These are phyloP conservation scores for Remorina albescens DNA, from an alignment of 2,797 vertebrate species.

Conservation along the genomic window DNA sequence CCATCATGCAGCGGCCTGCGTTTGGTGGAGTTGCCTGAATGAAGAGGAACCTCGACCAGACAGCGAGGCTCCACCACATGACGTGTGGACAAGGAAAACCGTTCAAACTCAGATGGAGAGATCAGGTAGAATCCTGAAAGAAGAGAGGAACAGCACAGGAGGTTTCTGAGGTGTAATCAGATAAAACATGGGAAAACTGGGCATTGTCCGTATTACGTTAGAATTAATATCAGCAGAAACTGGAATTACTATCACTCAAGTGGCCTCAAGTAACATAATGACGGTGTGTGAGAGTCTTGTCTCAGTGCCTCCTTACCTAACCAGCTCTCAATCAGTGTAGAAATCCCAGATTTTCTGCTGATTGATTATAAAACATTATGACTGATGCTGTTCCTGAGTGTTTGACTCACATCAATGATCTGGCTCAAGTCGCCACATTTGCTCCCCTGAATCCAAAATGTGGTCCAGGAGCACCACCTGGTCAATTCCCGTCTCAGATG, in stretches of 20 bases:
- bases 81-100: constrained; percentile 95
- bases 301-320: no score
- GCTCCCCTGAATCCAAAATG: no score
- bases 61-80: constrained; percentile 92
- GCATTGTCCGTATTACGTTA: background rate
- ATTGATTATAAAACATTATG: no score
- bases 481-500: no score
- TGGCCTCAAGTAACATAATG: background rate
- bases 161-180: background rate
- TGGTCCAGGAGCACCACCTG: no score
- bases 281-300: background rate
- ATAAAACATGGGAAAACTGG: background rate
- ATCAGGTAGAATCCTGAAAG: constrained; percentile 96
- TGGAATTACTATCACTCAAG: background rate
- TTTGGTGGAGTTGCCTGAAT: constrained; percentile 66
- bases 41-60: constrained; percentile 84
- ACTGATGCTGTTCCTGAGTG: no score
- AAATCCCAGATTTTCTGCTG: no score
- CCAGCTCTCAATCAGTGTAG: no score
- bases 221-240: background rate
- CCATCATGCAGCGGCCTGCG: constrained; percentile 71
- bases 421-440: no score
- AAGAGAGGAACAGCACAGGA: background rate
- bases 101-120: constrained; percentile 97
- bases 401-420: no score